These are phyloP conservation scores for Chironomus tentans DNA, from an alignment of 2,888 invertebrate genomes.

Conservation along the genomic window DNA sequence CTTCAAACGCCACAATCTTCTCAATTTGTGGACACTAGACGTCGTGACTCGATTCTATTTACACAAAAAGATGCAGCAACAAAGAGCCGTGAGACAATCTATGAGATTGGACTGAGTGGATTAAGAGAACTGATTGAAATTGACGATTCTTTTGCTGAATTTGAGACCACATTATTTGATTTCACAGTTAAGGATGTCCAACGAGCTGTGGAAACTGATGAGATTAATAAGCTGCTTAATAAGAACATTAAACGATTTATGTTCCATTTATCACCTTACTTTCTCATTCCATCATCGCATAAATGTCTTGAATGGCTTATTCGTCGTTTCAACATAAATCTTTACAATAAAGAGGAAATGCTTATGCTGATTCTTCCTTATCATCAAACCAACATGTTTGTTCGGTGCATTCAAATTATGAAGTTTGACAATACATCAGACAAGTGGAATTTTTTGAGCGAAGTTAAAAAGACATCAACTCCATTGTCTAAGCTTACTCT, in stretches of 20 bases:
- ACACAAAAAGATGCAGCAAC: slow-evolving; percentile 82
- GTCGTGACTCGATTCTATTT: slow-evolving; percentile 75
- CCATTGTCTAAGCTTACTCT: slow-evolving; percentile 63
- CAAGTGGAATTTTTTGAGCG: slow-evolving; percentile 67
- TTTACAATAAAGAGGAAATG: slow-evolving; percentile 75
- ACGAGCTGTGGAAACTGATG: slow-evolving; percentile 63
- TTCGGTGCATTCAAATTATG: slow-evolving; percentile 66
- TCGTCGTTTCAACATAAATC: slow-evolving; percentile 77
- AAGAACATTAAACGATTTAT: slow-evolving; percentile 69
- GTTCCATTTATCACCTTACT: slow-evolving; percentile 74
- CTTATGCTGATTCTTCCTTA: slow-evolving; percentile 80
- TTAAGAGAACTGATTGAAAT: slow-evolving; percentile 70
- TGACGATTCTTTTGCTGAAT: slow-evolving; percentile 62
- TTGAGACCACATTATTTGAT: slow-evolving; percentile 67
- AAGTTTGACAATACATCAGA: slow-evolving; percentile 51
- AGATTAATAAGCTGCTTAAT: slow-evolving; percentile 68
- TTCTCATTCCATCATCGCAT: slow-evolving; percentile 68
- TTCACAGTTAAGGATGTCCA: slow-evolving; percentile 67
- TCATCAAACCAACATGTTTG: slow-evolving; percentile 86
- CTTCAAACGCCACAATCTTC: slow-evolving; percentile 68
- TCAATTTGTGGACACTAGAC: slow-evolving; percentile 55
- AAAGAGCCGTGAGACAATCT: slow-evolving; percentile 74
- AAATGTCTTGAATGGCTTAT: slow-evolving; percentile 95
- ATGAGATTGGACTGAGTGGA: slow-evolving; percentile 78
- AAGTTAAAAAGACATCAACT: slow-evolving; percentile 64